Evolutionary conservation across 2,113 vertebrate species (phyloP), one percentile per base, ranked within the genome.

Genomic region (Barnardius zonarius): DNA sequence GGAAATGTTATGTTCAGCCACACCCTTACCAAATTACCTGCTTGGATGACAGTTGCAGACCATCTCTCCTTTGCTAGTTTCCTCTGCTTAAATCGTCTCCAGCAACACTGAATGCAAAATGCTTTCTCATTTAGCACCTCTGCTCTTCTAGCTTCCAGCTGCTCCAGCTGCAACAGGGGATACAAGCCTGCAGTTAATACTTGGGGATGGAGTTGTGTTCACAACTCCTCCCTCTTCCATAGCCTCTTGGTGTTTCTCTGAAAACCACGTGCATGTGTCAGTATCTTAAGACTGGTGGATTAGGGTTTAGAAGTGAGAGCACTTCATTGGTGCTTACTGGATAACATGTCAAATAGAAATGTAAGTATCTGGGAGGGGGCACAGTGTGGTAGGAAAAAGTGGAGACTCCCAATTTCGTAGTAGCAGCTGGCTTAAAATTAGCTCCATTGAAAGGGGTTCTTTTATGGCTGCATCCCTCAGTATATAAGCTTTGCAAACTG

Each of bases 51-150:
- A 13, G 96, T 97, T 22, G 98, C 98, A 6, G 98, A 98, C 68
- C 6, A 81, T 30, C 87, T 98, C 92, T 94, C 97, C 86, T 95
- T 91, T 1, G 86, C 96, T 62, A 87, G 78, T 92, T 97, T 98
- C 93, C 93, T 97, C 11, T 78, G 92, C 78, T 78, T 97, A 92
- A 98, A 96, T 77, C 95, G 97, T 33, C 97, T 98, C 99, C 99
- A 99, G 96, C 98, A 98, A 88, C 98, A 98, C 98, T 99, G 99
- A 94, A 99, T 99, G 96, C 97, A 97, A 79, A 98, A 97, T 31
- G 98, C 99, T 87, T 97, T 98, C 90, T 92, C 92, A 13, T 98
- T 98, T 35, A 98, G 96, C n/a, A 97, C 96, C 78, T 85, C 94
- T 86, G 92, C 93, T 88, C 99, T 98, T 82, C 94, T 94, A 5